These are phyloP conservation scores for Meriones psammophilus DNA, from an alignment of 2,797 vertebrate species.

Conservation along the genomic window DNA sequence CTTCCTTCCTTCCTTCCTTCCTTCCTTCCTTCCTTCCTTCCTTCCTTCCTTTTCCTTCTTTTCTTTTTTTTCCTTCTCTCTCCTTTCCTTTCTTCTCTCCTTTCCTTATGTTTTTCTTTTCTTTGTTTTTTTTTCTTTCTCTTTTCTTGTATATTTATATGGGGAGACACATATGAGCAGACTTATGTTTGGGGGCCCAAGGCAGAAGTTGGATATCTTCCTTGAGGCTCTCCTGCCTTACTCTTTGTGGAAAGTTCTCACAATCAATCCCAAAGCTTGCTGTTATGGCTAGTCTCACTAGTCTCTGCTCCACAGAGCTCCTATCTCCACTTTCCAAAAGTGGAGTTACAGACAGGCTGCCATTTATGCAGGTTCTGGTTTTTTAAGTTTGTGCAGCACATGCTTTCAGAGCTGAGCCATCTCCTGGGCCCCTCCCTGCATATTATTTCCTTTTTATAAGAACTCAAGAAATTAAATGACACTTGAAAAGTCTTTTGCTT, in stretches of 20 bases:
- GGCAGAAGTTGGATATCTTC: not conserved
- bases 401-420: not conserved
- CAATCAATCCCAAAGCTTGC: not conserved
- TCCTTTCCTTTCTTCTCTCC: rapidly evolving
- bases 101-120: not conserved
- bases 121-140: not conserved
- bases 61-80: not conserved
- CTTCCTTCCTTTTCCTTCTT: too few relatives aligned
- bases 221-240: not conserved
- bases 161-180: not conserved
- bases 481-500: not conserved
- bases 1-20: too few relatives aligned
- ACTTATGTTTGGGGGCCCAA: not conserved
- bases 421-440: not conserved
- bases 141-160: not conserved
- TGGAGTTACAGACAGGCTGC: not conserved
- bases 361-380: not conserved
- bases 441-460: not conserved
- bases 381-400: not conserved
- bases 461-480: conserved; percentile 2
- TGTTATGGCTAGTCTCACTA: not conserved
- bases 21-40: too few relatives aligned
- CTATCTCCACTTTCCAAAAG: not conserved
- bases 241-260: not conserved
- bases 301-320: not conserved